A percentile compares a stretch with the other conserved stretches of the same genome.
phyloP scores from a whole-genome alignment of 2,797 vertebrate genomes.

The Enteromius anoplus region DNA sequence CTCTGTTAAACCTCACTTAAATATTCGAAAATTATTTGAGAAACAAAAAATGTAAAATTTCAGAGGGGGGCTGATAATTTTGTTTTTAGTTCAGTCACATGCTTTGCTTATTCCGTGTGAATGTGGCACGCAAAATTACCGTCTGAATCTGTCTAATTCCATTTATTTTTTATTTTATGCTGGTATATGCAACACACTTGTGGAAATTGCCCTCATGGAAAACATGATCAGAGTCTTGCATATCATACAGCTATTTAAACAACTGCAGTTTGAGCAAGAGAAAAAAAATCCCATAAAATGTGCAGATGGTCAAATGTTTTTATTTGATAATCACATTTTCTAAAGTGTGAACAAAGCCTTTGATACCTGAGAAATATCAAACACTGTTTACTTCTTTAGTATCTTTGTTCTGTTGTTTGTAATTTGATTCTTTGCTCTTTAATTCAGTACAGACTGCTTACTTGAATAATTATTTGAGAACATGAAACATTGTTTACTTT shows the following conservation, averaged over 20 bases:
- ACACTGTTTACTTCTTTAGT: slow-evolving; percentile 4
- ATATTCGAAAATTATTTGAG: no score
- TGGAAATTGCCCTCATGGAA: not conserved
- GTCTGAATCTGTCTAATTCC: not conserved
- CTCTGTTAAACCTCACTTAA: no score
- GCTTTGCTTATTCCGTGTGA: no score
- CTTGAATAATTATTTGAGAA: not conserved
- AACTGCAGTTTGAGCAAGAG: not conserved
- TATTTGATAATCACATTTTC: not conserved
- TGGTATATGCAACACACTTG: not conserved
- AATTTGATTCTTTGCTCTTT: not conserved
- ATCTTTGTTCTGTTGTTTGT: slow-evolving; percentile 1
- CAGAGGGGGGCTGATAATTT: no score
- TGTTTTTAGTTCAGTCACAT: no score
- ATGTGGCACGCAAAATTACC: not conserved
- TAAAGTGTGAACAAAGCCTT: not conserved
- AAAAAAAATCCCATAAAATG: not conserved
- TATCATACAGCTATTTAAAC: not conserved
- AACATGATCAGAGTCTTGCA: not conserved
- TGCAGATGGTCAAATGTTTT: not conserved
- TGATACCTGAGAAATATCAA: not conserved
- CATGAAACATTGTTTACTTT: slow-evolving; percentile 15
- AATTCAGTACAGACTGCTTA: not conserved
- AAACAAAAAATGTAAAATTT: no score
- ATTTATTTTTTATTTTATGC: not conserved